A percentile compares a stretch with the other conserved stretches of the same genome.
Conservation (phyloP, 2,113 vertebrate genomes). For the Tylochromis polylepis region DNA sequence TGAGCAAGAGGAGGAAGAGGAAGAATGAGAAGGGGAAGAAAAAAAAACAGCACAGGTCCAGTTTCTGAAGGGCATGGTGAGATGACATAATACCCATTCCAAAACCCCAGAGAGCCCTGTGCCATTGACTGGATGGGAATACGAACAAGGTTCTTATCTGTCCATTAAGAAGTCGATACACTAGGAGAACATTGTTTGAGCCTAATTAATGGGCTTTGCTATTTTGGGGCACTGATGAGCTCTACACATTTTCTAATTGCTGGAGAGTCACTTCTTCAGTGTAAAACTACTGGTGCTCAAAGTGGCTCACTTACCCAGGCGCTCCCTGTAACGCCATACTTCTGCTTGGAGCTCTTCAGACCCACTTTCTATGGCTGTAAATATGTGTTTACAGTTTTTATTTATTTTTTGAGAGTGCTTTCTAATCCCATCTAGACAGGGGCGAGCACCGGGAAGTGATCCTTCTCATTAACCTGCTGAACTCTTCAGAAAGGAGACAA, state of each 20-base stretch:
- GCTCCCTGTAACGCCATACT: not conserved
- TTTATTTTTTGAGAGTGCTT: not conserved
- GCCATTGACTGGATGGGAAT: constrained; percentile 73
- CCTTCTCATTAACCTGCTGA: constrained; percentile 53
- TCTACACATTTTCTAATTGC: constrained; percentile 61
- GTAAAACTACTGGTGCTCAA: constrained; percentile 58
- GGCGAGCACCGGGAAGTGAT: constrained; percentile 28
- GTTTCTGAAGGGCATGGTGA: constrained; percentile 70
- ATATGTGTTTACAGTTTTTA: not conserved
- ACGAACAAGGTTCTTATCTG: constrained; percentile 69
- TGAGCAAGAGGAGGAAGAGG: constrained; percentile 58
- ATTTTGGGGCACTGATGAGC: constrained; percentile 66
- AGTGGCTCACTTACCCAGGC: constrained; percentile 44
- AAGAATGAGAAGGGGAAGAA: constrained; percentile 26
- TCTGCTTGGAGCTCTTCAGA: not conserved
- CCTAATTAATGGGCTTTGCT: constrained; percentile 74
- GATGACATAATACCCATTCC: constrained; percentile 73
- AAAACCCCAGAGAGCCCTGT: constrained; percentile 53
- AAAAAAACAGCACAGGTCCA: constrained; percentile 40
- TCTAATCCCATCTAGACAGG: not conserved
- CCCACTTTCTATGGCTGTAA: not conserved
- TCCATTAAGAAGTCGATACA: constrained; percentile 80
- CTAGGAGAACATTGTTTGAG: constrained; percentile 69
- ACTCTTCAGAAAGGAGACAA: constrained; percentile 55
- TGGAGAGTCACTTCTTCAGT: constrained; percentile 58